These are phyloP conservation scores for Papilio machaon DNA, from an alignment of 1,140 invertebrate genomes.

Conservation along the genomic window DNA sequence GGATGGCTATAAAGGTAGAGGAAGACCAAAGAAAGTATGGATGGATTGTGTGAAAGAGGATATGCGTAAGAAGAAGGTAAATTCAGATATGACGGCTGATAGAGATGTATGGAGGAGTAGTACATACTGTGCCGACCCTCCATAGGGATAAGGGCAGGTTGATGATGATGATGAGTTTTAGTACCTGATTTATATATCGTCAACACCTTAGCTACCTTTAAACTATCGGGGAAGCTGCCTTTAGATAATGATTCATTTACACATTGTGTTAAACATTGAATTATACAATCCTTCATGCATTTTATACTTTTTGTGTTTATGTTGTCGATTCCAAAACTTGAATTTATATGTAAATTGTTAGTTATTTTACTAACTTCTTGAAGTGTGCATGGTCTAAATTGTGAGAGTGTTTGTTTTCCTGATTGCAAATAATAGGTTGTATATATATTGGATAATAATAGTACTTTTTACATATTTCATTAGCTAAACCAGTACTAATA, in stretches of 20 bases:
- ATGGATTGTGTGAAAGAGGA: too few relatives aligned
- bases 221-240: constrained; percentile 13
- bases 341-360: constrained; percentile 25
- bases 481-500: constrained; percentile 14
- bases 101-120: too few relatives aligned
- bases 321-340: constrained; percentile 31
- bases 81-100: too few relatives aligned
- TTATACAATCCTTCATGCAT: constrained; percentile 33
- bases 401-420: background rate
- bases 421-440: background rate
- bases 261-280: constrained; percentile 8
- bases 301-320: constrained; percentile 36
- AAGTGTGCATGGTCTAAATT: background rate
- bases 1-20: too few relatives aligned
- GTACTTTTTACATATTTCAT: background rate
- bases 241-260: constrained; percentile 14
- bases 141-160: too few relatives aligned
- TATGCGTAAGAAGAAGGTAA: too few relatives aligned
- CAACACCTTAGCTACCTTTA: constrained; percentile 28
- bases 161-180: too few relatives aligned
- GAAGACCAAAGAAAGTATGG: too few relatives aligned
- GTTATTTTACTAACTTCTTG: constrained; percentile 29
- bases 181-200: constrained; percentile 30
- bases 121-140: too few relatives aligned
- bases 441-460: background rate